Base-by-base conservation (phyloP, 2,888 invertebrate species). In the Melanotus villosus region DNA sequence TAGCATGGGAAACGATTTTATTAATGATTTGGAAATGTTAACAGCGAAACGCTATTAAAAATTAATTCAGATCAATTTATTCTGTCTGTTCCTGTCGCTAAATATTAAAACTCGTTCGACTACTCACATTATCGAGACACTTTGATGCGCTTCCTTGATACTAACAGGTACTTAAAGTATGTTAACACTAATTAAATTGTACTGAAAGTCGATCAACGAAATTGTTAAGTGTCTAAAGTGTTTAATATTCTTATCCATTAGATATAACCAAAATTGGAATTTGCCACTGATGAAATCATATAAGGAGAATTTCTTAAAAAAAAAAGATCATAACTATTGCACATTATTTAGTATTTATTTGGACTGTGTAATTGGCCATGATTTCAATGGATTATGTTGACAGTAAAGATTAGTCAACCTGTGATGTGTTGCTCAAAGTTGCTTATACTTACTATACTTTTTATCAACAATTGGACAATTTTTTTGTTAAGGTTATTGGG, bases 1-100 rank as follows among this genome's bases (percentile, higher is more conserved):
- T 43, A 58, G 59, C 66, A 60, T 66, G 60, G 34, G 66, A 60
- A 66, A 60, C 60, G 36, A 66, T 65, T 57, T 64, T 62, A 65
- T 65, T 65, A 65, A 65, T 65, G 64, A 65, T 65, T 56, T 47
- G 19, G 34, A 60, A 60, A 47, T 60, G 60, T 60, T 34, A 60
- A 60, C 60, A 60, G 50, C 47, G 23, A 63, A 63, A 52, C 10
- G 52, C 52, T 52, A 63, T 63, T 63, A 63, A 52, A 63, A 50
- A 63, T 63, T 38, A 63, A 63, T 63, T 63, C 32, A 19, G 30
- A 23, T 30, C 30, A 19, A 32, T 52, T 52, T 34, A 32, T 52
- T 16, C 52, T 16, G 45, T 21, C 45, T 52, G 18, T 32, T 52
- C 12, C 14, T 50, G 52, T 52, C 52, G 34, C 52, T 26, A 32